Base-by-base conservation (phyloP, 1,140 invertebrate species). In the Magallana ariakensis region DNA sequence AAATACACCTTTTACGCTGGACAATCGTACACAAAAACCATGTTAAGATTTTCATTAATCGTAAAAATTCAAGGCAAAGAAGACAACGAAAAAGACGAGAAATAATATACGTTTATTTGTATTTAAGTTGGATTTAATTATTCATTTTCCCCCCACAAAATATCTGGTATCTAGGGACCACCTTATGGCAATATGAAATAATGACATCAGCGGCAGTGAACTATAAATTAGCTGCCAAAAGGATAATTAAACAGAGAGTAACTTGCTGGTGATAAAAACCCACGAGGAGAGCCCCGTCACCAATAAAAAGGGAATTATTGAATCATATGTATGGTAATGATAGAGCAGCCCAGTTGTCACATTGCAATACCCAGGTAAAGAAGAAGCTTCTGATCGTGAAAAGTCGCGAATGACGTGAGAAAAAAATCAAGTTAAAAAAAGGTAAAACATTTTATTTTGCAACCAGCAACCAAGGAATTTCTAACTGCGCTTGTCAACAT, bases 111-210 rank as follows among this genome's bases (percentile, higher is more conserved):
- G 33, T 46, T 46, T 75, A 19, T 75, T 75, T 75, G 22, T 75
- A 75, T 75, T 75, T 75, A 26, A 75, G 66, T 75, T 26, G 66
- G 66, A 75, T 75, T 75, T 75, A 75, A 75, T 75, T 75, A 75
- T 75, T 75, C 22, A 75, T 75, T 75, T 75, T 33, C 66, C 66
- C 58, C 66, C 66, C 66, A 75, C 66, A 75, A 75, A 75, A 75
- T 75, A 75, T 75, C 26, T 75, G 66, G 66, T 75, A 75, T 75
- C 66, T 75, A 75, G 66, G 66, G 66, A 75, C 66, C 66, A 75
- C 66, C 66, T 75, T 75, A 75, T 75, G 22, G 66, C 66, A 75
- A 75, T 75, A 75, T 75, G 66, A 75, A 75, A 75, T 75, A 75
- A 75, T 75, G 66, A 75, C 66, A 75, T 75, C 66, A 75, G 66